A percentile compares a stretch with the other conserved stretches of the same genome.
Evolutionary conservation across 1,140 invertebrate genomes (phyloP).

Genomic region (Bombus cullumanus): DNA sequence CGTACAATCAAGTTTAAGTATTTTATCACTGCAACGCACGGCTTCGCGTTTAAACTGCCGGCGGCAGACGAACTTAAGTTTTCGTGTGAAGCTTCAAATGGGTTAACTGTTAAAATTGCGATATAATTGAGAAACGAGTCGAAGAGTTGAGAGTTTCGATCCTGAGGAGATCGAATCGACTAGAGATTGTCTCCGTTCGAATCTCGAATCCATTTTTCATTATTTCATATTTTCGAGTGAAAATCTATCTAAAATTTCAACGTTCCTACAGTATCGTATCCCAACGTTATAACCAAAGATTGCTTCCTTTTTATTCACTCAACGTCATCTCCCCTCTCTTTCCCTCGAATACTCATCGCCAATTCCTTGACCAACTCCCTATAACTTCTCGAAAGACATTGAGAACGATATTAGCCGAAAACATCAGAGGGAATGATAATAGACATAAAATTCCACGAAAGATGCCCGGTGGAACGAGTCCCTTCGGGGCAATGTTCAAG

Average conservation of each 20-base stretch:
- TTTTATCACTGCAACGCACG: too few species aligned
- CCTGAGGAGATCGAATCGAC: background rate
- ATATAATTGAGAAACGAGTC: background rate
- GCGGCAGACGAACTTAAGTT: too few species aligned
- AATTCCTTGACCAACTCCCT: background rate
- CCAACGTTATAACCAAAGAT: background rate
- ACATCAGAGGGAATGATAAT: conserved; percentile 21
- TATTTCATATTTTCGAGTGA: too few species aligned
- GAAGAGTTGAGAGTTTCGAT: background rate
- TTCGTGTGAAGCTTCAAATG: too few species aligned
- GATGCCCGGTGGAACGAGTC: conserved; percentile 29
- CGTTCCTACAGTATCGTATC: background rate
- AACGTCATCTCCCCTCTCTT: background rate
- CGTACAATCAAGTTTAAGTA: too few species aligned
- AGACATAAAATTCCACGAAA: conserved; percentile 11
- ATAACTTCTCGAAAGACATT: conserved; percentile 1
- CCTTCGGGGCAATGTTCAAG: conserved; percentile 20
- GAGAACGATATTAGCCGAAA: background rate
- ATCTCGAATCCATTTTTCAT: background rate
- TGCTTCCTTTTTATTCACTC: background rate
- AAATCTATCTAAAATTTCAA: background rate
- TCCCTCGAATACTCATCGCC: too few species aligned
- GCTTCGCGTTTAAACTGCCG: too few species aligned
- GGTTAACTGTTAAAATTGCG: too few species aligned
- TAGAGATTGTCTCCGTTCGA: background rate